A percentile compares a stretch with the other conserved stretches of the same genome.
Evolutionary conservation across 2,113 vertebrate species (phyloP).

Genomic region (Cervus canadensis): DNA sequence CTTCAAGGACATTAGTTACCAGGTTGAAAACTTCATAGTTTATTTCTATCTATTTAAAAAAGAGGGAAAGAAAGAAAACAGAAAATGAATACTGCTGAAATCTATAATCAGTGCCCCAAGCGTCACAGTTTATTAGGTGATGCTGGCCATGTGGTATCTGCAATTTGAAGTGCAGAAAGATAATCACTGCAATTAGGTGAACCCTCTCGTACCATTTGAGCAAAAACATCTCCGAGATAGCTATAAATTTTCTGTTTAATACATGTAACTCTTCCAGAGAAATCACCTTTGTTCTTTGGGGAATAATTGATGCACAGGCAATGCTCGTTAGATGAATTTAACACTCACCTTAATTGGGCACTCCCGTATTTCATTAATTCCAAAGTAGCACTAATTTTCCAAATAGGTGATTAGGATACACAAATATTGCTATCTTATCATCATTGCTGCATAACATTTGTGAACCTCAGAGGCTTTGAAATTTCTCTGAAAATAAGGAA

Average conservation of each 20-base stretch:
- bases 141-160: fast-evolving
- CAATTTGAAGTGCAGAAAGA: background rate
- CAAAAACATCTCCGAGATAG: background rate
- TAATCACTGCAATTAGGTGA: background rate
- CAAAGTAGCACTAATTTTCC: slow-evolving; percentile 5
- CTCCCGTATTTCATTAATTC: slow-evolving; percentile 30
- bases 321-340: background rate
- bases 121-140: fast-evolving
- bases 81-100: background rate
- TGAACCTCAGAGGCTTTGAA: background rate
- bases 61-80: background rate
- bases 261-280: background rate
- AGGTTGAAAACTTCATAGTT: background rate
- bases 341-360: background rate
- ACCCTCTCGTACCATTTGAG: background rate
- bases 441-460: background rate
- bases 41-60: background rate
- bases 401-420: background rate
- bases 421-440: background rate
- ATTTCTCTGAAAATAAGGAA: background rate
- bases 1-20: background rate
- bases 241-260: background rate
- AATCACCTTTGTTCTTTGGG: background rate
- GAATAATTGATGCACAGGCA: background rate
- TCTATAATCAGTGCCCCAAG: too few species aligned